These are phyloP conservation scores for Aphidius ervi DNA, from an alignment of 1,140 invertebrate species.

Conservation along the genomic window DNA sequence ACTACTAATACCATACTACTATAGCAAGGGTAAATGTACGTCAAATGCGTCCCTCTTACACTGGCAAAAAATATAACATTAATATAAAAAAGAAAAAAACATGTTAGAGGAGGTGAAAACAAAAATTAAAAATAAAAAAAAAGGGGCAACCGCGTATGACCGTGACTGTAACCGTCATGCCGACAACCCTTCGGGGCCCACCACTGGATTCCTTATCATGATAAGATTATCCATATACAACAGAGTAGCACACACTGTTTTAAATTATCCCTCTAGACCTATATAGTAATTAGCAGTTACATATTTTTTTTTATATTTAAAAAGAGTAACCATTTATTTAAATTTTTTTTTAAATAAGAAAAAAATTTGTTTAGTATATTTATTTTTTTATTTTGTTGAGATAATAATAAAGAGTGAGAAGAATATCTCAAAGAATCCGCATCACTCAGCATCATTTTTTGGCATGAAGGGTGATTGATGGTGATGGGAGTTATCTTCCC, in stretches of 20 bases:
- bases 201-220: constrained; percentile 22
- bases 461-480: constrained; percentile 49
- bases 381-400: not conserved
- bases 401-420: not conserved
- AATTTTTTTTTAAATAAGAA: too few species aligned
- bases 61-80: not conserved
- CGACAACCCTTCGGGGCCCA: constrained; percentile 25
- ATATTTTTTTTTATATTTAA: constrained; percentile 11
- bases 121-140: constrained; percentile 7
- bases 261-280: constrained; percentile 15
- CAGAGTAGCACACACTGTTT: constrained; percentile 11
- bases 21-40: not conserved
- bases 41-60: too few species aligned
- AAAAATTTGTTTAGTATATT: too few species aligned
- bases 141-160: constrained; percentile 26
- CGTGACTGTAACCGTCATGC: constrained; percentile 44
- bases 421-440: not conserved
- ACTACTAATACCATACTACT: constrained; percentile 14
- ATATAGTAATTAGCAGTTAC: constrained; percentile 12
- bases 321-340: too few species aligned
- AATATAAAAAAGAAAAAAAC: constrained; percentile 11
- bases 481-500: constrained; percentile 48
- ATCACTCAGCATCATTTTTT: constrained; percentile 45
- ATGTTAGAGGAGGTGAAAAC: not conserved
- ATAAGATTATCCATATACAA: constrained; percentile 19